These are phyloP conservation scores for Actenoides lindsayi DNA, from an alignment of 2,113 vertebrate genomes.

Conservation along the genomic window DNA sequence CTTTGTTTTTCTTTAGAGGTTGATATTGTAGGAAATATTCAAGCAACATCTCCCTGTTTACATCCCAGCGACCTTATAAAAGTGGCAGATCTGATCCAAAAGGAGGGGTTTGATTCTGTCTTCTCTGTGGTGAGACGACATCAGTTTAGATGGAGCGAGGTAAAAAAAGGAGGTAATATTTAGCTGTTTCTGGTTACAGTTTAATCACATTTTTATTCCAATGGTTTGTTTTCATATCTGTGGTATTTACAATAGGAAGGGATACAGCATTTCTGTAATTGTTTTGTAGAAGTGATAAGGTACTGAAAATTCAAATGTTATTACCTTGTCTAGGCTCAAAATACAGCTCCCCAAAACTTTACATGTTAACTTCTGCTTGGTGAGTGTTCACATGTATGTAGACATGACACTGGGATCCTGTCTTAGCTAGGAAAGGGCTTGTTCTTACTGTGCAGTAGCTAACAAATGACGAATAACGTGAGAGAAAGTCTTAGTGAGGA, in stretches of 20 bases:
- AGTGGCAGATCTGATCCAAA: conserved; percentile 85
- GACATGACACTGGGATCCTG: background rate
- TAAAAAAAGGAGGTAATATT: conserved; percentile 83
- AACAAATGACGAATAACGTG: background rate
- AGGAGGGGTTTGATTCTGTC: conserved; percentile 86
- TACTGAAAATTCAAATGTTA: background rate
- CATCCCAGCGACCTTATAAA: conserved; percentile 86
- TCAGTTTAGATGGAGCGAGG: conserved; percentile 93
- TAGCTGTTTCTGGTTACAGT: background rate
- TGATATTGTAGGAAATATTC: conserved; percentile 90
- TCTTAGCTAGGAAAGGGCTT: background rate
- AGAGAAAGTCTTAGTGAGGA: background rate
- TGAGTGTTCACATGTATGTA: background rate
- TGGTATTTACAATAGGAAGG: background rate
- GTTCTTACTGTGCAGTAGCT: background rate
- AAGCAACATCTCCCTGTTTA: conserved; percentile 95
- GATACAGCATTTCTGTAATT: background rate
- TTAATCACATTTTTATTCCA: background rate
- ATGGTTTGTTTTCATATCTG: background rate
- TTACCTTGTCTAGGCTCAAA: background rate
- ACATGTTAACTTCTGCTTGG: background rate
- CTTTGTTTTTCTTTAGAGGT: conserved; percentile 78
- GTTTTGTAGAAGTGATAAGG: background rate
- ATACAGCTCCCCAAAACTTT: background rate
- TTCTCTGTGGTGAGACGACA: conserved; percentile 92